Evolutionary conservation across 2,888 invertebrate species (phyloP).

Genomic region (Cosmopolites sordidus): DNA sequence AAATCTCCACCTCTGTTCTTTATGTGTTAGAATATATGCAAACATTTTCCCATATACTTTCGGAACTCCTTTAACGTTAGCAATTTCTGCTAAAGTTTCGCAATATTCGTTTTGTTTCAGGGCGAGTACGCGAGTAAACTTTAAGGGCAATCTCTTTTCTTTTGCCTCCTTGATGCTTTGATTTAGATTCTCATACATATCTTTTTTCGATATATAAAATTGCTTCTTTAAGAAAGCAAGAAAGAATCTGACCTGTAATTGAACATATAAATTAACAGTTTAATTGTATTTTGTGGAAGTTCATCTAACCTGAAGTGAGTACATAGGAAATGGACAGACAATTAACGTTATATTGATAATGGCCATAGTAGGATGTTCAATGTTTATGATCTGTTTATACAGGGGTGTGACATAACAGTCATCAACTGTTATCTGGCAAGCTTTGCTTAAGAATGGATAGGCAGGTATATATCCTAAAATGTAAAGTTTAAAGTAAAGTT

Average conservation of each 20-base stretch:
- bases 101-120: conserved; percentile 66
- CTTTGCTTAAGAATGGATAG: conserved; percentile 52
- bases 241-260: conserved; percentile 51
- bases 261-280: too few relatives aligned
- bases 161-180: conserved; percentile 57
- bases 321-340: conserved; percentile 80
- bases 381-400: conserved; percentile 82
- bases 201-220: conserved; percentile 54
- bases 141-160: conserved; percentile 56
- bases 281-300: too few relatives aligned
- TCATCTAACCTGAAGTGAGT: conserved; percentile 69
- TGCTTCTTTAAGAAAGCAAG: conserved; percentile 56
- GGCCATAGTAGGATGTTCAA: conserved; percentile 72
- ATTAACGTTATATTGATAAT: conserved; percentile 79
- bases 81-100: conserved; percentile 60
- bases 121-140: conserved; percentile 78
- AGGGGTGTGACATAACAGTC: conserved; percentile 76
- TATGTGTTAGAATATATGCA: conserved; percentile 53
- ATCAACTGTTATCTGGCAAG: conserved; percentile 66
- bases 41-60: conserved; percentile 67
- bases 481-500: too few relatives aligned
- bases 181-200: conserved; percentile 59
- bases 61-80: conserved; percentile 59
- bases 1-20: conserved; percentile 49
- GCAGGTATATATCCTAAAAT: conserved; percentile 51